These are phyloP conservation scores for Nannobrachium achirus DNA, from an alignment of 2,113 vertebrate genomes.

Conservation along the genomic window DNA sequence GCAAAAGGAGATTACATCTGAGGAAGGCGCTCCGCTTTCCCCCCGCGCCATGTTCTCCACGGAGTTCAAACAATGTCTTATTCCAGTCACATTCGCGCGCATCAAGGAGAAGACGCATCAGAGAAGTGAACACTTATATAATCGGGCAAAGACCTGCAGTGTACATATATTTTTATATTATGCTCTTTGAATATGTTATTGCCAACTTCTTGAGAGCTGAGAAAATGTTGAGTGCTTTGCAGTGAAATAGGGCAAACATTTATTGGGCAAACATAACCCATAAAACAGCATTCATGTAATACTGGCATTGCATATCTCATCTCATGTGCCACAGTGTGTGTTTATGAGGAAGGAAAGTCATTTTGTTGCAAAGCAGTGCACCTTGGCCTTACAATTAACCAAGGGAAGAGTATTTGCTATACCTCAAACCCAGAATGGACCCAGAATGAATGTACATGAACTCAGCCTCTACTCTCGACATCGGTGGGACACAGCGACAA, in stretches of 20 bases:
- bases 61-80: constrained; percentile 51
- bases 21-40: constrained; percentile 59
- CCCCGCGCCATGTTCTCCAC: constrained; percentile 45
- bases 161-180: constrained; percentile 17
- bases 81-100: constrained; percentile 59
- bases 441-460: background rate
- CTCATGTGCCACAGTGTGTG: background rate
- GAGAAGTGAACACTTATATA: constrained; percentile 55
- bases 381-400: no score
- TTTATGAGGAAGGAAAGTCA: background rate
- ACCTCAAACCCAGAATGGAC: background rate
- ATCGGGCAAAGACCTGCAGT: constrained; percentile 40
- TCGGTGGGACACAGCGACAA: background rate
- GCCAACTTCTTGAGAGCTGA: constrained; percentile 21
- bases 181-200: background rate
- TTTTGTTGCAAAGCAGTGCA: background rate
- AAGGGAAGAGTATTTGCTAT: no score
- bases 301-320: background rate
- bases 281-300: background rate
- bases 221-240: constrained; percentile 23
- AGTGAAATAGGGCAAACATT: background rate
- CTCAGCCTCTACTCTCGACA: background rate
- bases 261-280: no score
- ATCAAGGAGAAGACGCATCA: constrained; percentile 54
- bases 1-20: constrained; percentile 80